phyloP scores from a whole-genome alignment of 2,113 vertebrate species.

The Probosciger aterrimus region DNA sequence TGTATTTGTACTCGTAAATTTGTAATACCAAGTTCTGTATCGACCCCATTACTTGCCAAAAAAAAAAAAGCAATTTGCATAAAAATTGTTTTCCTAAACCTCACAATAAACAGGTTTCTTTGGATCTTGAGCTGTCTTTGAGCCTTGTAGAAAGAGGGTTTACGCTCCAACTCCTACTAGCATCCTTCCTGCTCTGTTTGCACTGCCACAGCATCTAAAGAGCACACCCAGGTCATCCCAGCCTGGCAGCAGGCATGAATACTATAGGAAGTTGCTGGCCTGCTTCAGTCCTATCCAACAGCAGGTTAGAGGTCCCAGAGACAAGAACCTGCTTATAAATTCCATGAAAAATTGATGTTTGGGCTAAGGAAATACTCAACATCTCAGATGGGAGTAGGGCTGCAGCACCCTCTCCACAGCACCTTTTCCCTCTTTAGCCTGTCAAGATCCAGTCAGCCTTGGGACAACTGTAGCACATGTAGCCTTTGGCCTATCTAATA shows the following conservation, averaged over 20 bases:
- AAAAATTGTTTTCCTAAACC: conserved; percentile 15
- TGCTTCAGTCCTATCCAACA: not conserved
- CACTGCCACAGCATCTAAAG: not conserved
- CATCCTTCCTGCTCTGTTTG: not conserved
- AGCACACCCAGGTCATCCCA: not conserved
- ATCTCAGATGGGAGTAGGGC: not conserved
- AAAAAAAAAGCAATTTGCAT: not conserved
- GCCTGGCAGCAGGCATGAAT: not conserved
- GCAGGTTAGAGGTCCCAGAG: not conserved
- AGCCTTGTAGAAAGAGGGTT: not conserved
- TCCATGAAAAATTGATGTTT: not conserved
- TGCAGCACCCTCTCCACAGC: not conserved
- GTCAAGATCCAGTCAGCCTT: not conserved
- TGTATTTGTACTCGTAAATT: conserved; percentile 21
- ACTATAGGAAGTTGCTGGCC: not conserved
- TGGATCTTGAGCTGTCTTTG: not conserved
- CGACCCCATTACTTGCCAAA: not conserved
- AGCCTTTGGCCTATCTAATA: not conserved
- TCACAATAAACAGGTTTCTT: conserved; percentile 62
- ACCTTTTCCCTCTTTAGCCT: not conserved
- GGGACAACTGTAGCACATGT: not conserved
- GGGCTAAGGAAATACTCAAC: not conserved
- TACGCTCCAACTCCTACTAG: not conserved
- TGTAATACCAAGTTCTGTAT: not conserved
- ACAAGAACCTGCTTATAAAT: not conserved